A percentile compares a stretch with the other conserved stretches of the same genome.
These are phyloP conservation scores for Araneus ventricosus DNA, from an alignment of 1,140 invertebrate genomes.

Conservation along the genomic window DNA sequence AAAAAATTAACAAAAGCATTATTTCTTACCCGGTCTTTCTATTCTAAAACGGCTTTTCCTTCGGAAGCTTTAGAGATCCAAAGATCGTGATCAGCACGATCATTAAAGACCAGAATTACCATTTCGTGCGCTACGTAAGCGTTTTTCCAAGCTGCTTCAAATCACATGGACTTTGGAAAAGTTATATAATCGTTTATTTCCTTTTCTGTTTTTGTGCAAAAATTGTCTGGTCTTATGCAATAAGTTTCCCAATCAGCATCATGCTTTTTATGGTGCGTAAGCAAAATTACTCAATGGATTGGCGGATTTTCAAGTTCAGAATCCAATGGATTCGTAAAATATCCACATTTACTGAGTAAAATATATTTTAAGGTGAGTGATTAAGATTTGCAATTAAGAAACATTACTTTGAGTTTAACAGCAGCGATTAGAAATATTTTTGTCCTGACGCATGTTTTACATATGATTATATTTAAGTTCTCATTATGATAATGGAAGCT, in stretches of 20 bases:
- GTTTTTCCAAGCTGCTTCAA: background rate
- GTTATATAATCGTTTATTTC: slow-evolving; percentile 1
- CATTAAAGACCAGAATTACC: slow-evolving; percentile 1
- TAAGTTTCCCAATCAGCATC: background rate
- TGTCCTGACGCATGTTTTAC: too few relatives aligned
- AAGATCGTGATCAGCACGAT: background rate
- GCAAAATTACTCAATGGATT: background rate
- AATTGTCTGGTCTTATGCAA: background rate
- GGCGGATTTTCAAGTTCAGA: background rate
- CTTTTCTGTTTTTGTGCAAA: background rate
- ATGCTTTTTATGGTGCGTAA: background rate
- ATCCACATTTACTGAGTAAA: background rate
- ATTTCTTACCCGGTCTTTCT: background rate
- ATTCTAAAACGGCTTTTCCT: background rate
- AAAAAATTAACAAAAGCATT: too few relatives aligned
- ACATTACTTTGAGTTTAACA: background rate
- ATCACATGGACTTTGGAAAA: background rate
- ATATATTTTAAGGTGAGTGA: background rate
- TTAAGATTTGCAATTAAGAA: background rate
- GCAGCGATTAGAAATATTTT: too few relatives aligned
- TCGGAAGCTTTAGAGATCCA: background rate
- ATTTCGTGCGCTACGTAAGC: background rate
- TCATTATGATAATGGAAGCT: too few relatives aligned
- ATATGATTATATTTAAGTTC: too few relatives aligned
- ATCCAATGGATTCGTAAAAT: background rate